phyloP scores from a whole-genome alignment of 1,140 invertebrate genomes.

The Teleogryllus occipitalis region DNA sequence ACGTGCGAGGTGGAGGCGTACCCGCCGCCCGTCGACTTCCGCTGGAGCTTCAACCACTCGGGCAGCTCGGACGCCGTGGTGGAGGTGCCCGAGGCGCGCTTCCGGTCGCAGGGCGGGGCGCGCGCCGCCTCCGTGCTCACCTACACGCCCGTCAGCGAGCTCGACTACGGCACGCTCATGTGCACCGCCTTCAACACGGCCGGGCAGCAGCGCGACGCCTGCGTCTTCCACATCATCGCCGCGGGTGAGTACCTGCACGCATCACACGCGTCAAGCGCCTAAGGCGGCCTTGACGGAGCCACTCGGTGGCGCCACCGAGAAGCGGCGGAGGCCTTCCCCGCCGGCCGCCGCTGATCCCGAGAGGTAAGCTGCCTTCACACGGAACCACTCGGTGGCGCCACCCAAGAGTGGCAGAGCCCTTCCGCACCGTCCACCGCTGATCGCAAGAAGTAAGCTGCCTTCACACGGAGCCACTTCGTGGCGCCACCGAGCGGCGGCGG shows the following conservation, averaged over 20 bases:
- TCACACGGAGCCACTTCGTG: too few species aligned
- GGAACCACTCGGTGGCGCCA: too few species aligned
- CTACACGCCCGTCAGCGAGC: slow-evolving; percentile 68
- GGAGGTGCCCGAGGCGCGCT: slow-evolving; percentile 30
- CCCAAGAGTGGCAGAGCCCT: too few species aligned
- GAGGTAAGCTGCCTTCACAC: too few species aligned
- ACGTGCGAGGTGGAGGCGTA: slow-evolving; percentile 80
- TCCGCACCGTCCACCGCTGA: too few species aligned
- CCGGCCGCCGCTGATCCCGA: too few species aligned
- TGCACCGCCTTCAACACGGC: slow-evolving; percentile 59
- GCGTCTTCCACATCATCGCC: slow-evolving; percentile 59
- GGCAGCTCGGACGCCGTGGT: slow-evolving; percentile 68
- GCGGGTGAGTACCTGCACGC: slow-evolving; percentile 41
- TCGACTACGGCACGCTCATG: slow-evolving; percentile 60
- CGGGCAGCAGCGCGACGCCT: slow-evolving; percentile 55
- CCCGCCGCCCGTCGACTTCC: slow-evolving; percentile 71
- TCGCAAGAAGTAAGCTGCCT: too few species aligned
- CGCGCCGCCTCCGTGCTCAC: slow-evolving; percentile 51
- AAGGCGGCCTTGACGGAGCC: too few species aligned
- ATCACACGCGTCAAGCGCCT: too few species aligned
- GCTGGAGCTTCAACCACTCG: slow-evolving; percentile 86
- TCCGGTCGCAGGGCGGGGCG: background rate
- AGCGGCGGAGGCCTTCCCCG: too few species aligned
- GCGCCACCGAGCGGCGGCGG: too few species aligned
- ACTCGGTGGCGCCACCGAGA: too few species aligned